phyloP scores from a whole-genome alignment of 30 jellyfish, hydroid and myxozoan species.

The Hydractinia echinata region DNA sequence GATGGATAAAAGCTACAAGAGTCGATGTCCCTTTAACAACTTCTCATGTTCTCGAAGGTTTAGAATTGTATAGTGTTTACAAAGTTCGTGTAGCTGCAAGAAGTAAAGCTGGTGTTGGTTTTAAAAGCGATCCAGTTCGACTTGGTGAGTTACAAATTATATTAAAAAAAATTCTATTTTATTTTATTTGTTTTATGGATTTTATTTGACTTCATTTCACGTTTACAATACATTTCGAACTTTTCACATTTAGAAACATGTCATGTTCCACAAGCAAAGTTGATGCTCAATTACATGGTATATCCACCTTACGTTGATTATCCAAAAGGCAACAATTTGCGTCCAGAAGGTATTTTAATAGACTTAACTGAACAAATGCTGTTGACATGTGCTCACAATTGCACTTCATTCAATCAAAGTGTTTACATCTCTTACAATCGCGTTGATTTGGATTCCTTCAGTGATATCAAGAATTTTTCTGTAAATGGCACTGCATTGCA shows the following conservation, averaged over 20 bases:
- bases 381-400: not conserved
- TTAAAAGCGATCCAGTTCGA: not conserved
- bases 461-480: not conserved
- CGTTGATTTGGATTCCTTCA: not conserved
- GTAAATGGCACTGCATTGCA: slow-evolving; percentile 5
- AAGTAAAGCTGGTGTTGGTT: not conserved
- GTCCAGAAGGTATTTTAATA: slow-evolving; percentile 5
- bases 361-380: not conserved
- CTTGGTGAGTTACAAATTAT: not conserved
- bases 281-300: not conserved
- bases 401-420: not conserved
- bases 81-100: slow-evolving; percentile 8
- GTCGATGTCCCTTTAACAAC: not conserved
- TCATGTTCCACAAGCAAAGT: slow-evolving; percentile 8
- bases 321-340: not conserved
- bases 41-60: not conserved
- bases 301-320: slow-evolving; percentile 4
- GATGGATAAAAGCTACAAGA: not conserved
- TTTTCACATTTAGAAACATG: not conserved
- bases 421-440: not conserved
- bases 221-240: too few species aligned
- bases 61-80: not conserved
- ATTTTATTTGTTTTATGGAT: too few species aligned
- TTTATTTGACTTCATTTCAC: too few species aligned
- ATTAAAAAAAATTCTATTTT: not conserved